Percentiles rank a stretch among this genome's conserved stretches.
Conservation (phyloP, 2,797 vertebrate species). For the Crenuchus spilurus region DNA sequence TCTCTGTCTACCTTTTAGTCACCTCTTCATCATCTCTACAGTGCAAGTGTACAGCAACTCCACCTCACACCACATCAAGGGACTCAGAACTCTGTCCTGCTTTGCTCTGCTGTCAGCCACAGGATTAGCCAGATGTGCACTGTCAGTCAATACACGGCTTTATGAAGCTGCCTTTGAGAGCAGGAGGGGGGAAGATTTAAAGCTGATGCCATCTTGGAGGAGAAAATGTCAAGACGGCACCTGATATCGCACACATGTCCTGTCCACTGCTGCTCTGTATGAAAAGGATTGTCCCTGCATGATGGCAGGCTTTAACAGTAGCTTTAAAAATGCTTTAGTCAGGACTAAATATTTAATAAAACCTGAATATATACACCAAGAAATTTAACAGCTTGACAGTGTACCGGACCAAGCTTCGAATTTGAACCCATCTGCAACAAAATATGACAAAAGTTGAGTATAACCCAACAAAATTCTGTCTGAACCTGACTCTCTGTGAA, state of each 20-base stretch:
- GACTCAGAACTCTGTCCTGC: not conserved
- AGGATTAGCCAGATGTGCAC: conserved; percentile 38
- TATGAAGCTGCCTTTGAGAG: conserved; percentile 12
- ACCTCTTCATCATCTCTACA: not conserved
- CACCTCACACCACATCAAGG: not conserved
- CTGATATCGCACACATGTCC: conserved; percentile 28
- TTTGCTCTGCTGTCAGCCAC: conserved; percentile 18
- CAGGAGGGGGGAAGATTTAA: conserved; percentile 13
- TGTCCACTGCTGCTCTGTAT: not conserved
- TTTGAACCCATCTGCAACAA: too few species aligned
- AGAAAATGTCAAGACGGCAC: conserved; percentile 36
- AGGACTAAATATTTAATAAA: too few species aligned
- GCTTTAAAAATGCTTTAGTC: too few species aligned
- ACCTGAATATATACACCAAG: too few species aligned
- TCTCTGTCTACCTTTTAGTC: not conserved
- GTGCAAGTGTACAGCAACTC: not conserved
- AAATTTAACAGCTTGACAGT: too few species aligned
- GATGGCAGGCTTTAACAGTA: too few species aligned
- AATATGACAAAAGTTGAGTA: too few species aligned
- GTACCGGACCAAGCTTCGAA: too few species aligned
- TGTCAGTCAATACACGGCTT: conserved; percentile 44
- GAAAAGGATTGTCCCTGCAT: conserved; percentile 15
- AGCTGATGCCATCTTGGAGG: conserved; percentile 20
- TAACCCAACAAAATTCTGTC: too few species aligned
- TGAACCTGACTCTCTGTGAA: too few species aligned